Base-by-base conservation (phyloP, 1,140 invertebrate species). In the Drosophila funebris region DNA sequence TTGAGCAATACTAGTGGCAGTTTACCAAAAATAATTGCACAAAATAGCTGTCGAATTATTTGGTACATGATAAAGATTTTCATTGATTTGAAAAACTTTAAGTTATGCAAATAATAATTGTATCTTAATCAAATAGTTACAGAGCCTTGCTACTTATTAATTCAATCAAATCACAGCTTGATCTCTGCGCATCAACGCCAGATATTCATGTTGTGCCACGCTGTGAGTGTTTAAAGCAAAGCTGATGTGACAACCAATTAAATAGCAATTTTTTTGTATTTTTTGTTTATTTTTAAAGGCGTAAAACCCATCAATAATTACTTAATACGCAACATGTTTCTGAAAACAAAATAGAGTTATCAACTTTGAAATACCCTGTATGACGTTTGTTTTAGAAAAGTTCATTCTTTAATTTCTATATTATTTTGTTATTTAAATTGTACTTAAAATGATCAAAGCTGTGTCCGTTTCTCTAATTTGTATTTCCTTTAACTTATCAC, bases 211-310 rank as follows among this genome's bases (percentile, higher is more conserved):
- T 48, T 29, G n/a, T 48, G 22, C 24, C 37, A 9, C 29, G 36
- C 44, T 16, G 41, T 31, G 56, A 22, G 53, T 68, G 68, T 73
- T 78, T 83, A 64, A 78, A 53, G 66, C 52, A 67, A 54, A 60
- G 60, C 62, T 73, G 62, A 87, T 76, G 78, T 82, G 83, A 85
- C 82, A 85, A 88, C 73, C 82, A 85, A 87, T 87, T 85, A 85
- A 87, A 87, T 78, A 82, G 48, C 50, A 57, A 85, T 85, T 57
- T 84, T 64, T 73, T 78, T 72, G 48, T 16, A 13, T 14, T 11
- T 29, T 85, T 61, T 81, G 64, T 58, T 53, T 18, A 31, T 33
- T 50, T 78, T 48, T 67, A 46, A 81, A 78, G 53, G 62, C 63
- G 54, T 54, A 81, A 76, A 69, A 53, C 43, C 20, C 74, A 85